Evolutionary conservation across 2,797 vertebrate genomes (phyloP).

Genomic region (Monodelphis domestica): DNA sequence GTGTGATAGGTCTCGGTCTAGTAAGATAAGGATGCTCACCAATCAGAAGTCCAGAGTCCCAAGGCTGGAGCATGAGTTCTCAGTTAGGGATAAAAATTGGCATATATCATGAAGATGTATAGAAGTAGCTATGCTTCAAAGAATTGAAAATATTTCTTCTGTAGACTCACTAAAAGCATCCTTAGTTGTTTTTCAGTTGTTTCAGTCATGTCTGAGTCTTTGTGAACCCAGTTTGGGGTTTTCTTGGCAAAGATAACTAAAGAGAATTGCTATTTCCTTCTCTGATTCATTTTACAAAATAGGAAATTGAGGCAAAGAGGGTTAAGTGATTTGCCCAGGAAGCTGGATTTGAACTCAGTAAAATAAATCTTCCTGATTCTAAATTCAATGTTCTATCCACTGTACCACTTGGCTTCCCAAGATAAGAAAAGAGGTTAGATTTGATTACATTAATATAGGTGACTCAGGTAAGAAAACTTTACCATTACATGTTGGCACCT

Average conservation of each 20-base stretch:
- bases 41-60: not conserved
- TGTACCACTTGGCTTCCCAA: too few relatives aligned
- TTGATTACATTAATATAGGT: not conserved
- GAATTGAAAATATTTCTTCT: not conserved
- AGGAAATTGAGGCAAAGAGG: too few relatives aligned
- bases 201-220: too few relatives aligned
- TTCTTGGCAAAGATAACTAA: too few relatives aligned
- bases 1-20: not conserved
- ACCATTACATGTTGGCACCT: not conserved
- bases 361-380: too few relatives aligned
- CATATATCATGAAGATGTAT: not conserved
- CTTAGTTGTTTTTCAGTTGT: too few relatives aligned
- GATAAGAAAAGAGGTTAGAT: not conserved
- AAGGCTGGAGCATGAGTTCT: not conserved
- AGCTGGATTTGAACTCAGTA: too few relatives aligned
- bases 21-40: not conserved
- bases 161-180: not conserved
- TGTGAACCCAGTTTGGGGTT: too few relatives aligned
- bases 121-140: not conserved
- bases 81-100: not conserved
- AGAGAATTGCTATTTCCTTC: too few relatives aligned
- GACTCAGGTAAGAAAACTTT: not conserved
- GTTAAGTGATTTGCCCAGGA: too few relatives aligned
- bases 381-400: too few relatives aligned
- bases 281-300: too few relatives aligned